Evolutionary conservation across 2,888 invertebrate genomes (phyloP), one percentile per base, ranked within the genome.

Genomic region (Thalpophila matura): DNA sequence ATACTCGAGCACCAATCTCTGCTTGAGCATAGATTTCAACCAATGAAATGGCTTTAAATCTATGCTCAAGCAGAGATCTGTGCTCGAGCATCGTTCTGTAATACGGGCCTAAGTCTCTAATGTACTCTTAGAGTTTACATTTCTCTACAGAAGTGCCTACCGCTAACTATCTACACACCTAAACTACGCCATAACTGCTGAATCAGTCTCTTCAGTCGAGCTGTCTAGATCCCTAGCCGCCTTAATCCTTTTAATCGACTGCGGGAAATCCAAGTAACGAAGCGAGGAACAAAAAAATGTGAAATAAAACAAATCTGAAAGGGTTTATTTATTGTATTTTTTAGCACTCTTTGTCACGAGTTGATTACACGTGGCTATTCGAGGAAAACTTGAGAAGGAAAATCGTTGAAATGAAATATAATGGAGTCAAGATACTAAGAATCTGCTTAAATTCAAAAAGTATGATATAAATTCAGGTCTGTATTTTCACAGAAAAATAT

Each of bases 221-320:
- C 33, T 29, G 33, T 61, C 61, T 51, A 60, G 54, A 31, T 71
- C 35, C 35, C 54, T 31, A 61, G 18, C 37, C 24, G 22, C 16
- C 42, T 53, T 68, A 66, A 66, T 61, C 61, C 27, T 73, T 76
- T 65, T 50, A 59, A 70, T 70, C 42, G 46, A 31, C 57, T 46
- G 29, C 42, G 35, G 46, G 14, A 45, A 59, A 59, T 49, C 26
- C 24, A 37, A 42, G 56, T 71, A 49, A 56, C 55, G 31, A 49
- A 55, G 26, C 51, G 47, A 35, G 7, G 26, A 40, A 50, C 20
- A 61, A 66, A 58, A 43, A 56, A 35, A 59, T 31, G 27, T 37
- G 40, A 57, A 64, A 61, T 7, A 35, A 33, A 27, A n/a, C n/a
- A n/a, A n/a, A 56, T 42, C 27, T 38, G n/a, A 61, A 57, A 60